Evolutionary conservation across 1,140 invertebrate species (phyloP), one percentile per base, ranked within the genome.

Genomic region (Dreissena rostriformis): DNA sequence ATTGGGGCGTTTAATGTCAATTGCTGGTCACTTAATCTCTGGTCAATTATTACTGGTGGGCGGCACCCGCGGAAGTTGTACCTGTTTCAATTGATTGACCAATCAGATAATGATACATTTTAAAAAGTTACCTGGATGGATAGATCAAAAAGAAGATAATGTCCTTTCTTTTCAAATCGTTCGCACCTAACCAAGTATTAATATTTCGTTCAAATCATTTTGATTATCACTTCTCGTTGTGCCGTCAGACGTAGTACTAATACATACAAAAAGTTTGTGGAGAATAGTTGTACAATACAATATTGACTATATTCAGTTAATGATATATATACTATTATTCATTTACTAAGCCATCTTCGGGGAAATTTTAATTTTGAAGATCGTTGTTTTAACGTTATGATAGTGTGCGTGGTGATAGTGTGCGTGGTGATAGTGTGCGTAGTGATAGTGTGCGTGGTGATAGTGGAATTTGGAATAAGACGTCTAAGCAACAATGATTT

Each of bases 1-100:
- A 39, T 39, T 39, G 39, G 39, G 39, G 39, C 39, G 39, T 39
- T 39, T 39, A 81, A 73, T 81, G 72, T 81, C 79, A 81, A 81
- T 81, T 81, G 79, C 52, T 81, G 79, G 70, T 71, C 79, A 81
- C 66, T 81, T 81, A 81, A 81, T 81, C 79, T 71, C 61, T 39
- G 39, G 39, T 39, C 39, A 49, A 65, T 52, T 51, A 73, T 81
- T 81, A 73, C 68, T 68, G 68, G 73, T 57, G 72, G 72, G 79
- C 68, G 68, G 79, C 79, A 68, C 66, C 19, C 53, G 19, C 29
- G 57, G 52, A 68, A 80, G 70, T 57, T 53, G n/a, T 81, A 73
- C 79, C 79, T 61, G 61, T 28, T n/a, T 52, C 65, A 70, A 72
- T 81, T 72, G 68, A 57, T 63, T 73, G 79, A 73, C 79, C 79